These are phyloP conservation scores for Epirrita christyi DNA, from an alignment of 2,888 invertebrate species.

Conservation along the genomic window DNA sequence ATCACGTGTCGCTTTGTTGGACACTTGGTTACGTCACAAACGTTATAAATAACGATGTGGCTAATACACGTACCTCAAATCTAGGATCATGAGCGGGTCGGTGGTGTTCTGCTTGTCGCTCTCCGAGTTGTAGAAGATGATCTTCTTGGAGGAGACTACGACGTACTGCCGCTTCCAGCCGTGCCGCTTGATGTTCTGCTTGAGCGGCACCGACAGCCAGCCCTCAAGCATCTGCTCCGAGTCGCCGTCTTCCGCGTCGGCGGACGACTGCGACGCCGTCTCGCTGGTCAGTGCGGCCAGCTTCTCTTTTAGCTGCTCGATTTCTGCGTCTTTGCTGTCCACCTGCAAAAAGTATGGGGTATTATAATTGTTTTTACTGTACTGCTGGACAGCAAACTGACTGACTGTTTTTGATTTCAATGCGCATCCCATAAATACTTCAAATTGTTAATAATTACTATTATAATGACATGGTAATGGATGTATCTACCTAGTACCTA, in stretches of 20 bases:
- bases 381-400: no score
- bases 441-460: no score
- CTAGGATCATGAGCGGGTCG: slow-evolving; percentile 97
- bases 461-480: no score
- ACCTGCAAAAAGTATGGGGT: slow-evolving; percentile 71
- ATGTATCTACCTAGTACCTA: no score
- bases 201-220: slow-evolving; percentile 97
- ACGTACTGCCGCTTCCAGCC: slow-evolving; percentile 99
- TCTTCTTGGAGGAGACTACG: slow-evolving; percentile 97
- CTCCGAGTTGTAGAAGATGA: slow-evolving; percentile 98
- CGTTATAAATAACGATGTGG: no score
- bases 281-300: slow-evolving; percentile 92
- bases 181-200: slow-evolving; percentile 97
- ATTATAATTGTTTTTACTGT: no score
- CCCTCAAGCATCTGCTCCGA: slow-evolving; percentile 95
- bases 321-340: slow-evolving; percentile 98
- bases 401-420: no score
- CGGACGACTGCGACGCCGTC: slow-evolving; percentile 95
- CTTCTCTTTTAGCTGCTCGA: slow-evolving; percentile 95
- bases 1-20: no score
- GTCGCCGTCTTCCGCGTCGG: slow-evolving; percentile 93
- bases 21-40: no score
- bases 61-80: slow-evolving; percentile 97
- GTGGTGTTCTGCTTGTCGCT: slow-evolving; percentile 97
- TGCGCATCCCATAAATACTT: no score